Evolutionary conservation across 1,140 invertebrate genomes (phyloP), one percentile per base, ranked within the genome.

Genomic region (Drosophila gunungcola): DNA sequence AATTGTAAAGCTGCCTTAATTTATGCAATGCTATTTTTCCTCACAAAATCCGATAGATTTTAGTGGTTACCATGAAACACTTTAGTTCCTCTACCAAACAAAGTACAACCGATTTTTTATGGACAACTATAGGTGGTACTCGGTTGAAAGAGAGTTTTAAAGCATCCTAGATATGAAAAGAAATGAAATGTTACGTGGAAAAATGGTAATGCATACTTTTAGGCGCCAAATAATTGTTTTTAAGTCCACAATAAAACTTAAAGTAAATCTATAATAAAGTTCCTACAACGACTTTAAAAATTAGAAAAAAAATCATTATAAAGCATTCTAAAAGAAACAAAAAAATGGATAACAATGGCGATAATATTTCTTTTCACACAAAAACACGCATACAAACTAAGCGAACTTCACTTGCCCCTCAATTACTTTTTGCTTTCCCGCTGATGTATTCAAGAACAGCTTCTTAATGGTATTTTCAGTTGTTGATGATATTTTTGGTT

Each of bases 401-500:
- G 61, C 62, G 53, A 82, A 60, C 51, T 83, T 76, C 80, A 62
- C 81, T 70, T 69, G 80, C 75, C 80, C 80, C 80, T 75, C 52
- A 78, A 83, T 46, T 74, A 68, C 83, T 78, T 88, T 86, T 88
- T 83, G 70, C 76, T 83, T 83, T 75, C 75, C 73, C 65, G 76
- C 76, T 83, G 80, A 84, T 80, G 72, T 84, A 83, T 80, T 72
- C 52, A 85, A 83, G 81, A 83, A 64, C 74, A 84, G 72, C 80
- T 83, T 83, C 78, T 83, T 83, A 83, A 67, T 83, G 70, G 77
- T 83, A 70, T 72, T 85, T 83, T 83, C 38, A 76, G 72, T 84
- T 84, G 41, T 85, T 77, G 25, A 58, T 64, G 51, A 72, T 72
- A 70, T 69, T 61, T 65, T 84, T 67, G 43, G 52, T 85, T 80